Base-by-base conservation (phyloP, 2,797 vertebrate species). In the Bryconaethiops microstoma region DNA sequence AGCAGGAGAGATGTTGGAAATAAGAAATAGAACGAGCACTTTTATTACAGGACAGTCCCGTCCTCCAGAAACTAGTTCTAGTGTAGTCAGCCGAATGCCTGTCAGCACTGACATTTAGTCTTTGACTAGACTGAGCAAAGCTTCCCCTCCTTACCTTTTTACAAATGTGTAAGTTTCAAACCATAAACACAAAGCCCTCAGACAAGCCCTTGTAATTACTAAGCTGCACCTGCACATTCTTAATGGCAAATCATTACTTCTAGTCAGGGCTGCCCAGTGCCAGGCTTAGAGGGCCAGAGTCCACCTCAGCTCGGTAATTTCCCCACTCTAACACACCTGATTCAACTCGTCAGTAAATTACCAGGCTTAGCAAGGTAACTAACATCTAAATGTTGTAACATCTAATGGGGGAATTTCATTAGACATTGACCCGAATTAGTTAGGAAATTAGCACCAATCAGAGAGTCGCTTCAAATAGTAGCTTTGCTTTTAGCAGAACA, bases 191-290 rank as follows among this genome's bases (percentile, higher is more conserved):
- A 63, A 64, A 76, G n/a, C 67, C 12, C 57, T 54, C 19, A 10
- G 16, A 1, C 16, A 72, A n/a, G 23, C 13, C 16, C 23, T n/a
- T 45, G 29, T 55, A 72, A 72, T 76, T 72, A 65, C 74, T 45
- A 45, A 45, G 2, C 65, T 64, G 35, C 80, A 72, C 57, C 57
- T 70, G 40, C 50, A 60, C 10, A 23, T 23, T 40, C 52, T 10
- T 42, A 68, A 52, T 68, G 42, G 14, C 21, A 76, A 55, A 72
- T 72, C 42, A 77, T 73, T 73, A 21, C 29, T 73, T 57, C 29
- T 6, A 72, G 17, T 19, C 39, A 42, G 16, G 10, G 64, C 9
- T 45, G 19, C 9, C 65, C 40, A 68, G 19, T 7, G 9, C 4
- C 17, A 21, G 39, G 9, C n/a, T 45, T 68, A 9, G 10, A 68